Base-by-base conservation (phyloP, 2,113 vertebrate species). In the Verasper variegatus region DNA sequence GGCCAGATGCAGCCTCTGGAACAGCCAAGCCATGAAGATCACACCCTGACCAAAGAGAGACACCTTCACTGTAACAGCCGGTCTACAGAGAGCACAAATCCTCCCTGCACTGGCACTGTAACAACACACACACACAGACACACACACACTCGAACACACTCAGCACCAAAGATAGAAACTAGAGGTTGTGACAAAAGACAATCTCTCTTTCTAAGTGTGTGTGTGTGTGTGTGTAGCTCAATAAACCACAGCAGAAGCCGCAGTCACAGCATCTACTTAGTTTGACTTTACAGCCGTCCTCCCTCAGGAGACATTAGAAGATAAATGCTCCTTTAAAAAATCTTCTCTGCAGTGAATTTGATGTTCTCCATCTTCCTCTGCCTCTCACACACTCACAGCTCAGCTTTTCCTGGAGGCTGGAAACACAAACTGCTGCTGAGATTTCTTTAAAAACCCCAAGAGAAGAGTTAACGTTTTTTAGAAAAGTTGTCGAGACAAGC, bases 301-400 rank as follows among this genome's bases (percentile, higher is more conserved):
- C 75, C 78, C 76, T 69, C 51, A 26, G 81, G 76, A 82, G 27
- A 51, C 77, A 70, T 82, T 75, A 68, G 59, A 79, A 76, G 74
- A 82, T 75, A 73, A 82, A 81, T 69, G 62, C 56, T 75, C 68
- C 58, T 75, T 56, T 74, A 85, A 71, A 71, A 83, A 42, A 31
- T 31, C 58, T 71, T 78, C 64, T 72, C 63, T 52, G 67, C 66
- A 77, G 65, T 74, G 61, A 63, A 86, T 82, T 52, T 66, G 71
- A 82, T 76, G 67, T 55, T 58, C 76, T 80, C 68, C 15, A 26
- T 82, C 76, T 69, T 78, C 69, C 61, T 13, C 47, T 8, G 47
- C 37, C 58, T 59, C 60, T 76, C 71, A 49, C 35, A 67, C 79
- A 72, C 66, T 70, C 66, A 35, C 10, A 57, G 54, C 77, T 78